Base-by-base conservation (phyloP, 2,888 invertebrate species). In the Caenorhabditis becei region DNA sequence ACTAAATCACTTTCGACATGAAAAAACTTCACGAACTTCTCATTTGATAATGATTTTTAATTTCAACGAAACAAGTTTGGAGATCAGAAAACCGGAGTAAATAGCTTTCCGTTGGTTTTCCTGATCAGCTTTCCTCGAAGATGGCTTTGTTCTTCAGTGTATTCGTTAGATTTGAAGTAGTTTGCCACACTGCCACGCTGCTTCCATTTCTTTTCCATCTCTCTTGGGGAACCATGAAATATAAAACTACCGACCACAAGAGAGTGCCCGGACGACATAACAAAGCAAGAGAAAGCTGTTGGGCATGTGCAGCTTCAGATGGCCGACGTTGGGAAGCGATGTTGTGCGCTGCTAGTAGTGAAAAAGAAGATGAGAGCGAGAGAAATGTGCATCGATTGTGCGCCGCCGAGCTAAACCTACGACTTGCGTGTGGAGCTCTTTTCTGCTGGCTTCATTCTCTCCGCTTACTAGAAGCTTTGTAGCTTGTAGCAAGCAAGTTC, bases 351-450 rank as follows among this genome's bases (percentile, higher is more conserved):
- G 62, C 11, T 7, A 18, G 47, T 2, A n/a, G 3, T n/a, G 7
- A n/a, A 28, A 24, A 51, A 61, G 54, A 71, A 61, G 62, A 54
- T n/a, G 35, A 35, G 54, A 49, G n/a, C 41, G 14, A 56, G 56
- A 62, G 54, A 71, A 32, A 63, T 72, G 62, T 72, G 54, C 71
- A 72, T 72, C 71, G 71, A 72, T 72, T 71, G 70, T 62, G 69
- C 35, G 23, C 28, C 28, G 47, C 16, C 23, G 24, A 41, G 70
- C 62, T 20, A 41, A 37, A 28, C 61, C 51, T 28, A 16, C 37
- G 11, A n/a, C 41, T 44, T 35, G 18, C 35, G 18, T 69, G 56
- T 35, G 47, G 54, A 51, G 41, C 41, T 53, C 62, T 62, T 62
- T 53, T 44, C 71, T 72, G 35, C 51, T 56, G 56, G 53, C 71